phyloP scores from a whole-genome alignment of 2,888 invertebrate genomes.

The Meghimatium bilineatum region DNA sequence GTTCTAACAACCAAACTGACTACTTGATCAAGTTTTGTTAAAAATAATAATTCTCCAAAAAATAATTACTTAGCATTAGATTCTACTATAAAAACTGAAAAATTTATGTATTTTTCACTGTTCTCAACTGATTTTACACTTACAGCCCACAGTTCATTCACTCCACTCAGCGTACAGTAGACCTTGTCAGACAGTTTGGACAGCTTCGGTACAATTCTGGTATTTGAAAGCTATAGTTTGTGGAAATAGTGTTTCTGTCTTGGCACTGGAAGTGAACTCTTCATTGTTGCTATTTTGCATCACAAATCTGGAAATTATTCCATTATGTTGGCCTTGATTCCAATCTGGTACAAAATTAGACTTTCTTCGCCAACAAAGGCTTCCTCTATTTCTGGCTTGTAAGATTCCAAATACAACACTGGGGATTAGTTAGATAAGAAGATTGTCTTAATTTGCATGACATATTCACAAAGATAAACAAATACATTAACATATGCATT shows the following conservation, averaged over 20 bases:
- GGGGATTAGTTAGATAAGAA: conserved; percentile 15
- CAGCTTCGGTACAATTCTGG: conserved; percentile 24
- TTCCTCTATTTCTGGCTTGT: conserved; percentile 65
- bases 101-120: background rate
- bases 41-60: too few species aligned
- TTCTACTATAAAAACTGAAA: too few species aligned
- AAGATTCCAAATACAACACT: conserved; percentile 67
- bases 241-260: conserved; percentile 28
- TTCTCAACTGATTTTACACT: conserved; percentile 23
- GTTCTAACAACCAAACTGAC: too few species aligned
- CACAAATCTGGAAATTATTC: conserved; percentile 54
- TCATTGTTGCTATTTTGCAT: conserved; percentile 44
- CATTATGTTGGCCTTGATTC: conserved; percentile 64
- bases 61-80: too few species aligned
- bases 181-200: conserved; percentile 27
- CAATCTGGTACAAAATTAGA: conserved; percentile 57
- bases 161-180: background rate
- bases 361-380: conserved; percentile 68
- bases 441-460: background rate
- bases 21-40: too few species aligned
- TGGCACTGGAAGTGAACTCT: conserved; percentile 21
- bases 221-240: conserved; percentile 17
- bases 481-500: too few species aligned
- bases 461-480: background rate
- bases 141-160: conserved; percentile 16